phyloP scores from a whole-genome alignment of 2,797 vertebrate species.

The Vespertilio murinus region DNA sequence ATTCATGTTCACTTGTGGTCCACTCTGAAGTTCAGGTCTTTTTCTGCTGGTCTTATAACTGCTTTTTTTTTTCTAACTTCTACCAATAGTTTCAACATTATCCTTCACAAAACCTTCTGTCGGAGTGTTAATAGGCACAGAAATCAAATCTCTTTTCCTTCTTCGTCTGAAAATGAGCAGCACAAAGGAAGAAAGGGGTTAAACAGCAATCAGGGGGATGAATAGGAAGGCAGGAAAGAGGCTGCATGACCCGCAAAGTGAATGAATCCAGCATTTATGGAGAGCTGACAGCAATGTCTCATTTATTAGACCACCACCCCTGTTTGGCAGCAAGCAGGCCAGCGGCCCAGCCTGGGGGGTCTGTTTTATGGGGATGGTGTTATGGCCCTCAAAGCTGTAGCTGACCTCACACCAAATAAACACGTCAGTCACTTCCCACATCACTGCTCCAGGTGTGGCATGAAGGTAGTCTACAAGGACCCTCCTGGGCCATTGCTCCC shows the following conservation, averaged over 20 bases:
- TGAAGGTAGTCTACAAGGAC: not conserved
- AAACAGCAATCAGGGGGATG: not conserved
- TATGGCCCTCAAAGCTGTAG: slow-evolving; percentile 39
- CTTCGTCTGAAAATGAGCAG: slow-evolving; percentile 18
- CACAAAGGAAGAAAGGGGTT: not conserved
- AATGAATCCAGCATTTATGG: slow-evolving; percentile 9
- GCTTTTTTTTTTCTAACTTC: not conserved
- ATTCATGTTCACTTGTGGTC: slow-evolving; percentile 34
- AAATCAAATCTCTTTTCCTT: slow-evolving; percentile 43
- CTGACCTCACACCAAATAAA: slow-evolving; percentile 71
- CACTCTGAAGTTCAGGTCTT: slow-evolving; percentile 6
- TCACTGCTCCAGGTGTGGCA: slow-evolving; percentile 9
- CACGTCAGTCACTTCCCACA: slow-evolving; percentile 39
- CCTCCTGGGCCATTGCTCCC: fast-evolving
- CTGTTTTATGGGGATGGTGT: slow-evolving; percentile 41
- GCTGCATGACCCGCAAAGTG: not conserved
- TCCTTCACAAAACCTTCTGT: slow-evolving; percentile 17
- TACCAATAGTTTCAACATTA: not conserved
- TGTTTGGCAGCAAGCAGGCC: slow-evolving; percentile 14
- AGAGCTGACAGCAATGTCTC: slow-evolving; percentile 27
- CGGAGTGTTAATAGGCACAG: not conserved
- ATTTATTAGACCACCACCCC: slow-evolving; percentile 34
- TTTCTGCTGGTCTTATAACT: not conserved
- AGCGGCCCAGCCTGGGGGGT: not conserved
- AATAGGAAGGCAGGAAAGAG: not conserved